Conservation (phyloP, 2,888 invertebrate species). For the Tortrix viridana region DNA sequence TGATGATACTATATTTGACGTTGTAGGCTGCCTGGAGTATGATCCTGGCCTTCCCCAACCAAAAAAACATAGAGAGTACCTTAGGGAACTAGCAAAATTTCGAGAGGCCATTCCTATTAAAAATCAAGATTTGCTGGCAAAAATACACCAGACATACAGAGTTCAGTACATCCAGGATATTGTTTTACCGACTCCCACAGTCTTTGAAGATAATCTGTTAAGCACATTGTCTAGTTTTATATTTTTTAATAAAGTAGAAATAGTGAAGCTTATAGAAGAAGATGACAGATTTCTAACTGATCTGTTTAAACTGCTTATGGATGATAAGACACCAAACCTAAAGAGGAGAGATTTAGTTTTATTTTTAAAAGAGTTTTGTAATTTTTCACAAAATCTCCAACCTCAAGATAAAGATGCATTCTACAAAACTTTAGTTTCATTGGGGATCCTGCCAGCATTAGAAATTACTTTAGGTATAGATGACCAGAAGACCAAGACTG, state of each 20-base stretch:
- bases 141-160: constrained; percentile 99
- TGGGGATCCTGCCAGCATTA: constrained; percentile 94
- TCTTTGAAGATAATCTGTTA: constrained; percentile 99
- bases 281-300: constrained; percentile 98
- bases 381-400: constrained; percentile 99
- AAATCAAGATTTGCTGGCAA: constrained; percentile 96
- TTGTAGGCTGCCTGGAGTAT: constrained; percentile 99
- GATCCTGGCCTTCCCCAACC: constrained; percentile 94
- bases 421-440: constrained; percentile 95
- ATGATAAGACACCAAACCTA: constrained; percentile 92
- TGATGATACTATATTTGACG: constrained; percentile 98
- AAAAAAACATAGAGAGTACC: constrained; percentile 97
- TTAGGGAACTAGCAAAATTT: constrained; percentile 95
- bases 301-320: constrained; percentile 96
- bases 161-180: constrained; percentile 99
- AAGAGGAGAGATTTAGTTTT: constrained; percentile 97
- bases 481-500: constrained; percentile 97
- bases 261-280: constrained; percentile 98
- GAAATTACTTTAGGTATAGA: constrained; percentile 96
- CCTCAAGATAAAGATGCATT: constrained; percentile 98
- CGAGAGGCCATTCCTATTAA: constrained; percentile 97
- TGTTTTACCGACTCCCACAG: constrained; percentile 98
- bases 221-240: constrained; percentile 99
- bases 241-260: constrained; percentile 99
- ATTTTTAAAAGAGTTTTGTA: constrained; percentile 99